Evolutionary conservation across 2,113 vertebrate species (phyloP), one percentile per base, ranked within the genome.

Genomic region (Podarcis cretensis): DNA sequence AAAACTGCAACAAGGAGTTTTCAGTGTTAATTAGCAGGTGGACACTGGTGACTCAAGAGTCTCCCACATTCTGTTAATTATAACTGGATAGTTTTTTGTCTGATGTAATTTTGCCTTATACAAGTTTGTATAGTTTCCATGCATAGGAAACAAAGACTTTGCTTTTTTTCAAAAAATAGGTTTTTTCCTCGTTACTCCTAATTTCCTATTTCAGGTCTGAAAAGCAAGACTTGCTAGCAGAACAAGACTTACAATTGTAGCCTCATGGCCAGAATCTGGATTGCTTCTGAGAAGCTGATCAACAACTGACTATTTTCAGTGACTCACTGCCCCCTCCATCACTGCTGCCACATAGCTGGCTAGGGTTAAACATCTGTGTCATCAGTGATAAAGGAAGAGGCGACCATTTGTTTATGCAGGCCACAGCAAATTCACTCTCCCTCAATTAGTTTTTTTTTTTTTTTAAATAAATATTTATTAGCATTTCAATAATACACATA

Each of bases 71-170:
- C 23, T 90, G 35, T 87, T 90, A 86, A 90, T 92, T 90, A 83
- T 93, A 88, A 89, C 90, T 93, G 86, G 89, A 75, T 87, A 57
- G 88, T 75, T 93, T 37, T 85, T 12, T 37, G 65, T 83, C 63
- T 90, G 86, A 87, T 85, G 63, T 85, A 63, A 86, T 89, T 96
- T 92, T 63, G 73, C 87, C 84, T 93, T 90, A 68, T 91, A 84
- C 91, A 92, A 85, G 79, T 76, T 65, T 85, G 54, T 40, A n/a
- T 30, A 5, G 32, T 65, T 65, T 75, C 57, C 25, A 30, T 9
- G 32, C 16, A 76, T 35, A 69, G 2, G 71, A 35, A 63, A 20
- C 35, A 76, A 43, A 65, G 4, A 40, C 40, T 40, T 37, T 37
- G 3, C 37, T 37, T 37, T 37, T 37, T 37, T 37, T 4, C 2